Base-by-base conservation (phyloP, 2,888 invertebrate species). In the Euplagia quadripunctaria region DNA sequence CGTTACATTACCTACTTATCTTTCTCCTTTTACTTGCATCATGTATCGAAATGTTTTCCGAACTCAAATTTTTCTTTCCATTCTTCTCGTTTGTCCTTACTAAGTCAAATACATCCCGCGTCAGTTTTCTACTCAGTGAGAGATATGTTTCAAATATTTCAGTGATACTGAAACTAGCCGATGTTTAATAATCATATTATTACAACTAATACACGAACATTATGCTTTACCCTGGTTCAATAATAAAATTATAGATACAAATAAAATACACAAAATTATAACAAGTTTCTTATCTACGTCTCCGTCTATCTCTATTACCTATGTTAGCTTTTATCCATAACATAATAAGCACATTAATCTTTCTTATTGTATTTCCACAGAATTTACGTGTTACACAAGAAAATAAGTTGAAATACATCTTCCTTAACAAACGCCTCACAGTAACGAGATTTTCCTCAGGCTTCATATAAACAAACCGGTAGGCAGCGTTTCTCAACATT, bases 401-500 rank as follows among this genome's bases (percentile, higher is more conserved):
- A 70, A 49, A 67, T 68, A 76, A 77, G 70, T 74, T 43, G 66
- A 82, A 77, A 82, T 77, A 71, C 49, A 79, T 79, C 73, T 79
- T 75, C 77, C 70, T 77, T 71, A 77, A 65, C 63, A 74, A 76
- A 78, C 16, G 65, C 66, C 76, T 72, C 71, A 76, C 61, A 52
- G 73, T 78, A 82, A 82, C 72, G 80, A 79, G 75, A 80, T 82
- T 84, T 79, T 73, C 68, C 70, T 74, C 68, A 65, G 64, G 69
- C 64, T 68, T 76, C 75, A 78, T 74, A 78, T 78, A 79, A 76
- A 82, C 74, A 82, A 81, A 79, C 55, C 42, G 70, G 63, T 49
- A 12, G 43, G 43, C 41, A 55, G 20, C 14, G 67, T 71, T n/a
- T 74, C 73, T 73, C 69, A 70, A 73, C 64, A 49, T 70, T 20